These are phyloP conservation scores for Ooceraea biroi DNA, from an alignment of 1,140 invertebrate genomes.

Conservation along the genomic window DNA sequence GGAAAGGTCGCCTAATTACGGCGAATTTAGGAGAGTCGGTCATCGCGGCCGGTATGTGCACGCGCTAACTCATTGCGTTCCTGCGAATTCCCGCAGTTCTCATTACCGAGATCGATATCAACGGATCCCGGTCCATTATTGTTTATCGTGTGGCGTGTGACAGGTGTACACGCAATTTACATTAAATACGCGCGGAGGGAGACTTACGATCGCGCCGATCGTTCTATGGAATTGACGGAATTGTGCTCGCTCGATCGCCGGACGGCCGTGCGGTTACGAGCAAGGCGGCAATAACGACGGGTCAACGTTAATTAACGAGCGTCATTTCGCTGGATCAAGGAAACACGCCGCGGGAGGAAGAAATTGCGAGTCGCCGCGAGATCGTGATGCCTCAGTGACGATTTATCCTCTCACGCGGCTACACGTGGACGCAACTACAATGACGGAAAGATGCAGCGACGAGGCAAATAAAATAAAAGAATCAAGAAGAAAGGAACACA, in stretches of 20 bases:
- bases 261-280: too few relatives aligned
- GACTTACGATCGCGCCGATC: slow-evolving; percentile 9
- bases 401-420: too few relatives aligned
- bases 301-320: too few relatives aligned
- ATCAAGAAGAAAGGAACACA: too few relatives aligned
- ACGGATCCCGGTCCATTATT: neutral
- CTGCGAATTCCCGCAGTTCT: slow-evolving; percentile 25
- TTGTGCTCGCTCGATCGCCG: neutral
- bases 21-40: slow-evolving; percentile 19
- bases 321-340: neutral
- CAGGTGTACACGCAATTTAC: slow-evolving; percentile 7
- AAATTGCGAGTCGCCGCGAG: too few relatives aligned
- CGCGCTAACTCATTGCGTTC: neutral
- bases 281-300: neutral
- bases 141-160: neutral
- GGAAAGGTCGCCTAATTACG: slow-evolving; percentile 31
- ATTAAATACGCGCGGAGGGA: neutral
- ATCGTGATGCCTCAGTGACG: too few relatives aligned
- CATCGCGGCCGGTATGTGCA: neutral
- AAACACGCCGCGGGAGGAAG: neutral
- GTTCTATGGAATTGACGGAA: neutral
- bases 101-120: slow-evolving; percentile 40
- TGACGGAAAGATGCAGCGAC: neutral
- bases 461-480: neutral
- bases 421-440: too few relatives aligned